Evolutionary conservation across 2,888 invertebrate species (phyloP).

Genomic region (Parnassius smintheus): DNA sequence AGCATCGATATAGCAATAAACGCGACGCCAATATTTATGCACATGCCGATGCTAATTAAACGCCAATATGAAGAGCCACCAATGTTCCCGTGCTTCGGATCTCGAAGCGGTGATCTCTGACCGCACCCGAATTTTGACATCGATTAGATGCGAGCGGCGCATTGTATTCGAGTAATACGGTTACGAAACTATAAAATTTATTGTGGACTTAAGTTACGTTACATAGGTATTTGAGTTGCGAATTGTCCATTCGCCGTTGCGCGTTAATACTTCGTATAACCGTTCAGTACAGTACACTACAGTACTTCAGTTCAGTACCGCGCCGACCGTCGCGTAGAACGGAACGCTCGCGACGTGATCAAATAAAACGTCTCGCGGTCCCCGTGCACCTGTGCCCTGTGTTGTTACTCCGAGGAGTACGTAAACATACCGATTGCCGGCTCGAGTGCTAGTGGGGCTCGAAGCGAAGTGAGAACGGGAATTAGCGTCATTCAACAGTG

Average conservation of each 20-base stretch:
- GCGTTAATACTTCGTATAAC: constrained; percentile 28
- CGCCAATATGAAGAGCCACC: background rate
- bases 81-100: background rate
- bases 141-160: constrained; percentile 66
- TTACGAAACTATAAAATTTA: constrained; percentile 79
- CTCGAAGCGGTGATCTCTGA: background rate
- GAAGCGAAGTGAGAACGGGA: constrained; percentile 45
- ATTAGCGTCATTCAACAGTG: constrained; percentile 48
- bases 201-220: constrained; percentile 76
- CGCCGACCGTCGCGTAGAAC: constrained; percentile 42
- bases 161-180: constrained; percentile 71
- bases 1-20: background rate
- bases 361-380: background rate
- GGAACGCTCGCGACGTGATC: constrained; percentile 36
- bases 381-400: constrained; percentile 50
- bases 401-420: constrained; percentile 57
- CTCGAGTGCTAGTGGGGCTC: constrained; percentile 45
- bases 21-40: background rate
- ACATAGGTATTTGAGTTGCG: constrained; percentile 65
- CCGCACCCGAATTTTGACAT: constrained; percentile 65
- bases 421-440: constrained; percentile 62
- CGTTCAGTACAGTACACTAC: no score
- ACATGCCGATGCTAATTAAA: constrained; percentile 4
- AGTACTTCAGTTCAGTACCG: constrained; percentile 43
- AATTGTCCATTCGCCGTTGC: constrained; percentile 56